phyloP scores from a whole-genome alignment of 2,888 invertebrate species.

The Lobophora halterata region DNA sequence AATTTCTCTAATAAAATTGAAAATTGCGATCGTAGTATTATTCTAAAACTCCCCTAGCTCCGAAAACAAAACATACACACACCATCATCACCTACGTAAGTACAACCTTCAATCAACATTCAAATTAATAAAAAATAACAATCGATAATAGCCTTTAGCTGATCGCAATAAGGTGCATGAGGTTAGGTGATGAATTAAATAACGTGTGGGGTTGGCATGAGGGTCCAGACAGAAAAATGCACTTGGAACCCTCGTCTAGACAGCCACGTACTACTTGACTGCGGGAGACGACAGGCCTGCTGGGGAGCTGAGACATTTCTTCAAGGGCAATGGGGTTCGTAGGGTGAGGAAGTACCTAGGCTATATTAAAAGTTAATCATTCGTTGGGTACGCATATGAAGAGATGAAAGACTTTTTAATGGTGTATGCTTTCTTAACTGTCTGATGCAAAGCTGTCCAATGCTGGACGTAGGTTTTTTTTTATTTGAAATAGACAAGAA shows the following conservation, averaged over 20 bases:
- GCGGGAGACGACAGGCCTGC: conserved; percentile 40
- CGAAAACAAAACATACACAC: conserved; percentile 24
- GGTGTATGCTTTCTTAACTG: too few relatives aligned
- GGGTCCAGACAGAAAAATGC: conserved; percentile 78
- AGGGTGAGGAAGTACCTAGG: neutral
- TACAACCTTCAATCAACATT: conserved; percentile 22
- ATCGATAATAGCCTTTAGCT: conserved; percentile 24
- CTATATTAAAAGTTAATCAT: too few relatives aligned
- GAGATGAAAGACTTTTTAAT: too few relatives aligned
- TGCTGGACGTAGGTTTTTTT: too few relatives aligned
- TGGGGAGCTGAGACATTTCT: conserved; percentile 43
- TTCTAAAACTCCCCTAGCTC: conserved; percentile 21
- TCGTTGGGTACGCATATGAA: too few relatives aligned
- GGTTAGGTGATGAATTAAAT: conserved; percentile 56
- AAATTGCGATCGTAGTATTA: conserved; percentile 10
- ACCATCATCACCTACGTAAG: conserved; percentile 14
- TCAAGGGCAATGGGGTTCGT: conserved; percentile 38
- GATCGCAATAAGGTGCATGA: conserved; percentile 21
- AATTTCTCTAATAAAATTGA: conserved; percentile 3
- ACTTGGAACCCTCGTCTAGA: conserved; percentile 77
- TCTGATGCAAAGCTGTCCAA: too few relatives aligned
- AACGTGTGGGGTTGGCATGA: conserved; percentile 63
- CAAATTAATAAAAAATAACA: conserved; percentile 20
- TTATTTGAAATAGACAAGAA: too few relatives aligned
- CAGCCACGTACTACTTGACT: conserved; percentile 65